Evolutionary conservation across 64 coral and sea anemone genomes (phyloP).

Genomic region (Pocillopora damicornis): DNA sequence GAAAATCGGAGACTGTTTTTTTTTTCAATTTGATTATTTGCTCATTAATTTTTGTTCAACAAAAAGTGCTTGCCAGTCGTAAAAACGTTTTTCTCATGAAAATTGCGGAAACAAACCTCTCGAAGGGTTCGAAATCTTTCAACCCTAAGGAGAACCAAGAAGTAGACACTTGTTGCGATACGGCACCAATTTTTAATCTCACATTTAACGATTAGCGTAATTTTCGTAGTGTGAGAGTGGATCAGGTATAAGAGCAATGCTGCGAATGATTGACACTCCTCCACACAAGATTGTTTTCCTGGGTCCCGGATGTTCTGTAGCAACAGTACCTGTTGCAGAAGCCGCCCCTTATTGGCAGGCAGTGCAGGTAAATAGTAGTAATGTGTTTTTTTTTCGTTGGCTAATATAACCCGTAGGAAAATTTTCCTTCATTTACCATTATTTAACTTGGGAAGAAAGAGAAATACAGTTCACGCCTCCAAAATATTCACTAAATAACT

Average conservation of each 20-base stretch:
- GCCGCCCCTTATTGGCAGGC: constrained; percentile 53
- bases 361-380: constrained; percentile 34
- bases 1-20: background rate
- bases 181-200: too few species aligned
- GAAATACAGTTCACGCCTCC: too few species aligned
- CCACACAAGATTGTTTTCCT: constrained; percentile 67
- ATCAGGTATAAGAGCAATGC: constrained; percentile 42
- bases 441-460: too few species aligned
- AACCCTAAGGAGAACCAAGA: too few species aligned
- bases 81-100: too few species aligned
- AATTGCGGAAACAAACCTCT: too few species aligned
- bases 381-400: too few species aligned
- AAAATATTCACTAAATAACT: too few species aligned
- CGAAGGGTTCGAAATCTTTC: too few species aligned
- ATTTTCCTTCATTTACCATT: background rate
- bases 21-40: background rate
- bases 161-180: too few species aligned
- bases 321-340: constrained; percentile 62
- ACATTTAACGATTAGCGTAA: background rate
- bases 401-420: background rate
- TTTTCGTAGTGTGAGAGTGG: constrained; percentile 69
- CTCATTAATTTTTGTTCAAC: background rate
- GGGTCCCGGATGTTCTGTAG: constrained; percentile 73
- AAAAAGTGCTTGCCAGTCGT: too few species aligned
- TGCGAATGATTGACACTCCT: constrained; percentile 5